Conservation (phyloP, 2,797 vertebrate genomes). For the Liasis olivaceus region DNA sequence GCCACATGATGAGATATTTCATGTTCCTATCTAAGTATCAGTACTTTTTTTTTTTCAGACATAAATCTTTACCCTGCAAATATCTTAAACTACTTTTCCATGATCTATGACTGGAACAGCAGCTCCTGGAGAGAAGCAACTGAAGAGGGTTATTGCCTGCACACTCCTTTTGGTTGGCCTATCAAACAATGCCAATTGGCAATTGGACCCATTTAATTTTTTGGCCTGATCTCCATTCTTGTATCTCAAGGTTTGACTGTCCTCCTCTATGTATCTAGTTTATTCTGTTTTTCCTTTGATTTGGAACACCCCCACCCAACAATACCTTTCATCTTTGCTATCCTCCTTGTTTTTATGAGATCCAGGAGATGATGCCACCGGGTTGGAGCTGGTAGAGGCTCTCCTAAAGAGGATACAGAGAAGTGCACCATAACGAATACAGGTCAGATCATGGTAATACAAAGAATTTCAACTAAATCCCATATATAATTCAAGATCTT, state of each 20-base stretch:
- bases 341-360: constrained; percentile 70
- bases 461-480: too few species aligned
- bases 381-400: constrained; percentile 43
- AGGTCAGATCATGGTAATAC: not conserved
- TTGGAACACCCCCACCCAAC: not conserved
- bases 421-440: not conserved
- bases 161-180: not conserved
- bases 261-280: not conserved
- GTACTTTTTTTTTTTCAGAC: not conserved
- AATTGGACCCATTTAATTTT: not conserved
- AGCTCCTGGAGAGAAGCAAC: not conserved
- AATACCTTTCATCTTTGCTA: constrained; percentile 65
- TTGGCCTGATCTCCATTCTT: not conserved
- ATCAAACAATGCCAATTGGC: not conserved
- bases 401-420: constrained; percentile 42
- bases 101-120: not conserved
- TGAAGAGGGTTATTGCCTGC: not conserved
- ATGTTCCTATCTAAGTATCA: not conserved
- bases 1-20: not conserved
- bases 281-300: not conserved
- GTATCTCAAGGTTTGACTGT: not conserved
- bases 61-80: not conserved
- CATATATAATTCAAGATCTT: too few species aligned
- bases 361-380: constrained; percentile 1
- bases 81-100: not conserved